Evolutionary conservation across 2,113 vertebrate species (phyloP).

Genomic region (Lota lota): DNA sequence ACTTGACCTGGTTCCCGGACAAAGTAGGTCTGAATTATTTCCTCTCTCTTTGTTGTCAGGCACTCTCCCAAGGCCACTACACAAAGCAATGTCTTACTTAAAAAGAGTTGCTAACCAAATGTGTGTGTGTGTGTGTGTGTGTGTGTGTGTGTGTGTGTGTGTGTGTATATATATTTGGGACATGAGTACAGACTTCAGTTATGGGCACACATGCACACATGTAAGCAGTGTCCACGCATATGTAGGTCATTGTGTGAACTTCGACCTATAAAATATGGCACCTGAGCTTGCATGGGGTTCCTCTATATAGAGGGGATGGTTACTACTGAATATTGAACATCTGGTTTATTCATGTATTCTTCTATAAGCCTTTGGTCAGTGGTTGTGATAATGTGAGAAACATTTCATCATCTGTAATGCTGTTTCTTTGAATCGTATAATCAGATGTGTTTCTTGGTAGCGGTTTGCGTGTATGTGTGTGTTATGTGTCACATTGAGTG

Average conservation of each 20-base stretch:
- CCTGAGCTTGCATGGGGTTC: conserved; percentile 6
- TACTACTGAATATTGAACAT: not conserved
- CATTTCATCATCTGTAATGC: too few relatives aligned
- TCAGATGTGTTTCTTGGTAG: not conserved
- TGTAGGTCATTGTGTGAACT: not conserved
- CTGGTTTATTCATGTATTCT: not conserved
- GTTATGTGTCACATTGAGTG: not conserved
- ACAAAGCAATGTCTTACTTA: conserved; percentile 28
- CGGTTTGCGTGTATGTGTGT: not conserved
- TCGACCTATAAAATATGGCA: not conserved
- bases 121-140: conserved; percentile 7
- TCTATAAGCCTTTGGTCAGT: not conserved
- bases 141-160: not conserved
- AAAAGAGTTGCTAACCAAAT: conserved; percentile 7
- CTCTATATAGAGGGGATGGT: not conserved
- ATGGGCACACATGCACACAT: not conserved
- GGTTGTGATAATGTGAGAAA: not conserved
- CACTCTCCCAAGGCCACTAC: conserved; percentile 30
- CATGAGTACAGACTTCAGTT: not conserved
- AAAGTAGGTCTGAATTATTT: conserved; percentile 64
- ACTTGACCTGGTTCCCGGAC: conserved; percentile 59
- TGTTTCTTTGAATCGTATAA: not conserved
- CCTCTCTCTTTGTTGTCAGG: conserved; percentile 33
- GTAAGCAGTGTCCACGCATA: not conserved
- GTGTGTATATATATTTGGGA: not conserved